Base-by-base conservation (phyloP, 2,797 vertebrate species). In the Eutrigla gurnardus region DNA sequence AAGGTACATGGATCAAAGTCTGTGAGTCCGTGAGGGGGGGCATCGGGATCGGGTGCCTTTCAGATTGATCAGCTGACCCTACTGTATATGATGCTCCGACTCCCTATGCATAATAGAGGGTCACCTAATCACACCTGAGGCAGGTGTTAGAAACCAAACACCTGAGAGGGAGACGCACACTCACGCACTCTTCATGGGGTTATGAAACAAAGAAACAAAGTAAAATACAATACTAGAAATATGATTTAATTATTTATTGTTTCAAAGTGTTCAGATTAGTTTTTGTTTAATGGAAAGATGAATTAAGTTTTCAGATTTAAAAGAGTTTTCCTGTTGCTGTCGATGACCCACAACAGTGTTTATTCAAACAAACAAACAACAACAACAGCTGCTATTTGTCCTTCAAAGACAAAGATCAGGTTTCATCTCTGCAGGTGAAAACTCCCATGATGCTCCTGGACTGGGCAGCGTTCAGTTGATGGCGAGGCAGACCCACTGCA, bases 401-500 rank as follows among this genome's bases (percentile, higher is more conserved):
- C 25, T 25, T 25, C 2, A 25, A 25, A 25, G 25, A 25, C 25
- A 25, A 25, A 25, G 25, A 17, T 33, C 14, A 36, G 7, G 4
- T 47, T 36, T 35, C 6, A 35, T 39, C 5, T 46, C n/a, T 32
- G 45, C 43, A 59, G 46, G 37, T 17, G 40, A 12, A 12, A 65
- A 40, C 39, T 78, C 71, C 75, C 82, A 75, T 54, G 59, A 73
- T 74, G 58, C 73, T 10, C 33, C 46, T 52, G 36, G 65, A 61
- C 45, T 9, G 0, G 12, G 15, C 2, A 2, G 25, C 0, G 4
- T 2, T 81, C 50, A 84, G 69, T 63, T 80, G 54, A 88, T 80
- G 53, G 76, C 55, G 11, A 88, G 78, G 43, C 77, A 74, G 46
- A 86, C 53, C 86, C 86, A 81, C 84, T 88, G 77, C 42, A 60